A percentile compares a stretch with the other conserved stretches of the same genome.
These are phyloP conservation scores for Smithornis capensis DNA, from an alignment of 2,113 vertebrate genomes.

Conservation along the genomic window DNA sequence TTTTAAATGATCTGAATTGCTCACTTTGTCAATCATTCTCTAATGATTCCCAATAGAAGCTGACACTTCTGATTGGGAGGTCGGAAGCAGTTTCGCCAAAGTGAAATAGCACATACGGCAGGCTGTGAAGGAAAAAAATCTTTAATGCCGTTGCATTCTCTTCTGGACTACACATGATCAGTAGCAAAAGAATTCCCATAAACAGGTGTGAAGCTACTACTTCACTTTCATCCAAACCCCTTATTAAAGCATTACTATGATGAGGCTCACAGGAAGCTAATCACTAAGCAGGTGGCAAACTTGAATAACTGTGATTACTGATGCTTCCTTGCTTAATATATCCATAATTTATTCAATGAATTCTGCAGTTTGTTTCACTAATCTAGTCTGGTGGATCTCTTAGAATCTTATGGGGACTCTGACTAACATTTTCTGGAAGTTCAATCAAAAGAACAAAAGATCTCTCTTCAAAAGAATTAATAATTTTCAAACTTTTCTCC, in stretches of 20 bases:
- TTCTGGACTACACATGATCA: background rate
- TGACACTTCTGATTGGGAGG: background rate
- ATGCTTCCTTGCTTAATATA: background rate
- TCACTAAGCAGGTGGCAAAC: background rate
- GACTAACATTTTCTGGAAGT: background rate
- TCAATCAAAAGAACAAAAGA: background rate
- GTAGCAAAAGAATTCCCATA: background rate
- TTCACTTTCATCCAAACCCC: background rate
- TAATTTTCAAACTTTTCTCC: background rate
- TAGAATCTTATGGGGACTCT: background rate
- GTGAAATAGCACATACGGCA: background rate
- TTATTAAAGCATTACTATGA: background rate
- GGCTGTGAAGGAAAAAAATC: background rate
- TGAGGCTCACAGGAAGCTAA: conserved; percentile 1
- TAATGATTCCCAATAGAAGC: too few relatives aligned
- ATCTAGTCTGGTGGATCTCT: background rate
- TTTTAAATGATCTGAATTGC: too few relatives aligned
- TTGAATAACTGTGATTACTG: background rate
- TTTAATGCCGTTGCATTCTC: background rate
- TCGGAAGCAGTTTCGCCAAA: background rate
- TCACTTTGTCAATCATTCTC: too few relatives aligned
- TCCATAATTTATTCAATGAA: background rate
- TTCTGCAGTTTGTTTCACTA: background rate
- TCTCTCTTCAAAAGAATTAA: background rate
- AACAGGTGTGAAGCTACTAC: background rate